Conservation (phyloP, 2,888 invertebrate species). For the Asteroscopus sphinx region DNA sequence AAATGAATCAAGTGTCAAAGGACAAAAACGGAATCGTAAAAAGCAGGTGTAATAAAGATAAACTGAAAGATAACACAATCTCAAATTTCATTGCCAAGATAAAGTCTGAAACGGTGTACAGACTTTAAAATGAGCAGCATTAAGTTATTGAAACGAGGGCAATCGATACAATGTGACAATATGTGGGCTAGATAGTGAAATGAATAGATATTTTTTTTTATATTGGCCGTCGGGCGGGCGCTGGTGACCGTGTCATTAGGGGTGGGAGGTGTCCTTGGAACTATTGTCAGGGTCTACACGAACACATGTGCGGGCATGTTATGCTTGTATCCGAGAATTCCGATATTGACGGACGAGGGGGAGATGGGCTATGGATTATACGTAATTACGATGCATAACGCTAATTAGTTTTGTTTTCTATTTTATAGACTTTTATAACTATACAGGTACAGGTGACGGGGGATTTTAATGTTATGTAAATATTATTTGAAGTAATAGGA, state of each 20-base stretch:
- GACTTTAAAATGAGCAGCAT: conserved; percentile 42
- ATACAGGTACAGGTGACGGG: no score
- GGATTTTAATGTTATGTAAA: no score
- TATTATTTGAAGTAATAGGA: no score
- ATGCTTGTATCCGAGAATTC: conserved; percentile 9
- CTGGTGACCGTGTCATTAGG: conserved; percentile 61
- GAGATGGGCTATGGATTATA: conserved; percentile 28
- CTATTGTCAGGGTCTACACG: conserved; percentile 60
- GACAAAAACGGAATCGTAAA: conserved; percentile 29
- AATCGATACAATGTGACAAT: conserved; percentile 68
- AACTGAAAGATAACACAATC: conserved; percentile 31
- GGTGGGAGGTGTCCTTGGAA: conserved; percentile 63
- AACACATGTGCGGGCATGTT: conserved; percentile 42
- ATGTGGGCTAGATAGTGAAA: conserved; percentile 55
- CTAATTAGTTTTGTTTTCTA: conserved; percentile 36
- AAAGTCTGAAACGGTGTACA: conserved; percentile 21
- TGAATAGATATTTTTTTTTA: conserved; percentile 54
- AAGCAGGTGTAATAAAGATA: conserved; percentile 30
- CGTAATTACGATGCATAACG: conserved; percentile 35
- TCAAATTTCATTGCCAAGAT: conserved; percentile 40
- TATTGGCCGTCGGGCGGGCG: conserved; percentile 39
- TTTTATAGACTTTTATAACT: conserved; percentile 13
- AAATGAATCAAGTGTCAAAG: conserved; percentile 12
- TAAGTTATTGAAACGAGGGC: conserved; percentile 65
- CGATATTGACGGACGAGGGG: conserved; percentile 39